phyloP scores from a whole-genome alignment of 2,113 vertebrate species.

The Gavia stellata region DNA sequence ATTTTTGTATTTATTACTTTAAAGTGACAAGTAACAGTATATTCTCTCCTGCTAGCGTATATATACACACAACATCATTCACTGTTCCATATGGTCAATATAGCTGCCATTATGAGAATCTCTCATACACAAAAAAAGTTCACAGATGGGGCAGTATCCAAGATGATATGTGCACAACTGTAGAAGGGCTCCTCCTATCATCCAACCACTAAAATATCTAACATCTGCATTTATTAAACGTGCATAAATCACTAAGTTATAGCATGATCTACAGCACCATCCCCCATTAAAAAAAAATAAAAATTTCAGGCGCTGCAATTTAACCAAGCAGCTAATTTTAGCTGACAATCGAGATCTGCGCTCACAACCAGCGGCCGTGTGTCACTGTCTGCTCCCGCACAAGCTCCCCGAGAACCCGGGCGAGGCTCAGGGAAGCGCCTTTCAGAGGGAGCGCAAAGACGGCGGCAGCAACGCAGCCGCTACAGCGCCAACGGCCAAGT shows the following conservation, averaged over 20 bases:
- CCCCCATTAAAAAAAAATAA: not conserved
- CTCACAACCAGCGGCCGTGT: not conserved
- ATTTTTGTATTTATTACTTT: not conserved
- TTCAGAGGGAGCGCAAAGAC: not conserved
- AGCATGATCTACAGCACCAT: accelerated
- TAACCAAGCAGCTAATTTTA: not conserved
- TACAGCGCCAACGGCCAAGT: not conserved
- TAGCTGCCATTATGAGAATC: not conserved
- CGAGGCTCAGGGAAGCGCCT: not conserved
- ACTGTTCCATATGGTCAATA: not conserved
- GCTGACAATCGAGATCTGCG: not conserved
- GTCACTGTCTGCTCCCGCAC: not conserved
- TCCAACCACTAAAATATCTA: not conserved
- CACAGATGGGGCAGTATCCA: not conserved
- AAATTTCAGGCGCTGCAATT: not conserved
- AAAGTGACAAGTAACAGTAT: not conserved
- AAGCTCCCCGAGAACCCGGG: not conserved
- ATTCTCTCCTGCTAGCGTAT: accelerated
- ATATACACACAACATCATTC: not conserved
- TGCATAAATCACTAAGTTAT: not conserved
- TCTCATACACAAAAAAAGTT: not conserved
- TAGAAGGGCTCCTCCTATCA: not conserved
- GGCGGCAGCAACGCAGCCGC: not conserved
- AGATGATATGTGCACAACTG: accelerated
- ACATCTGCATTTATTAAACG: not conserved